phyloP scores from a whole-genome alignment of 2,113 vertebrate species.

The Eonycteris spelaea region DNA sequence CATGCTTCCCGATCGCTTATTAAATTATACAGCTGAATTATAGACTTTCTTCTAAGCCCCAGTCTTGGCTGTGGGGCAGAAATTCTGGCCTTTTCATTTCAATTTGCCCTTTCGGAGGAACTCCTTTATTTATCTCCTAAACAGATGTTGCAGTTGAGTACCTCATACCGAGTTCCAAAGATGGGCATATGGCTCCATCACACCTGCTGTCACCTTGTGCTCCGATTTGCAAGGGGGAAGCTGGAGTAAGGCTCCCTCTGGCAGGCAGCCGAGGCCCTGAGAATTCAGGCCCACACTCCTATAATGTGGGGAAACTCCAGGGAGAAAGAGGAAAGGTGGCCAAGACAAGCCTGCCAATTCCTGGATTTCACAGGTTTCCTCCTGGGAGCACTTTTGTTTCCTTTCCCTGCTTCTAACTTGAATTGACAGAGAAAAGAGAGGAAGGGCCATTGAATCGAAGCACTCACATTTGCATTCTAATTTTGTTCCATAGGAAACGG shows the following conservation, averaged over 20 bases:
- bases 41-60: constrained; percentile 2
- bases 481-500: constrained; percentile 85
- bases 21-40: constrained; percentile 33
- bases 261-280: not conserved
- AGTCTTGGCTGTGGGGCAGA: constrained; percentile 54
- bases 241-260: not conserved
- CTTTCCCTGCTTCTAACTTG: not conserved
- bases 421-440: not conserved
- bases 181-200: constrained; percentile 58
- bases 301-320: not conserved
- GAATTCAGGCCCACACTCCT: not conserved
- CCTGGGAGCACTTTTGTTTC: constrained; percentile 37
- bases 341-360: constrained; percentile 9
- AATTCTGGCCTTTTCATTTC: constrained; percentile 60
- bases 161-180: constrained; percentile 49
- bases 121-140: constrained; percentile 61
- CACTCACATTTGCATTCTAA: not conserved
- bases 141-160: constrained; percentile 63
- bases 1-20: not conserved
- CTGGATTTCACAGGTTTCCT: not conserved
- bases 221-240: constrained; percentile 31
- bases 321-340: not conserved
- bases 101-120: constrained; percentile 46
- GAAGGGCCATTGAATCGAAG: not conserved
- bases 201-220: constrained; percentile 45